Conservation (phyloP, 2,113 vertebrate genomes). For the Silurus asotus region DNA sequence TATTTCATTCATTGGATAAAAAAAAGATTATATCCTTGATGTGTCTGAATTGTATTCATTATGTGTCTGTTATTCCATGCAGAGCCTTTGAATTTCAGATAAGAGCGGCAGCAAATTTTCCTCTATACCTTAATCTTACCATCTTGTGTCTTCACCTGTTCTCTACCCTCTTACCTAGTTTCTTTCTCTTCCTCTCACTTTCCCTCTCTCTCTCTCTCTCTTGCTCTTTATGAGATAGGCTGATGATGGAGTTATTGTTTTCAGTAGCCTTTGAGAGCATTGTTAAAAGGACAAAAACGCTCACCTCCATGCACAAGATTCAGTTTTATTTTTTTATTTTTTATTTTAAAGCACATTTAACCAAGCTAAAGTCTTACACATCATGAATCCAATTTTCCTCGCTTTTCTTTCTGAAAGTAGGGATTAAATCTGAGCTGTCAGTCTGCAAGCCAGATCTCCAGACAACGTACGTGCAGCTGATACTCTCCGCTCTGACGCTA, state of each 20-base stretch:
- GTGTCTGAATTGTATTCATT: constrained; percentile 58
- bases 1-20: constrained; percentile 62
- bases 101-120: constrained; percentile 72
- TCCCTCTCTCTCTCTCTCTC: constrained; percentile 25
- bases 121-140: constrained; percentile 69
- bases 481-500: constrained; percentile 65
- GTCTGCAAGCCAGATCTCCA: constrained; percentile 63
- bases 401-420: constrained; percentile 67
- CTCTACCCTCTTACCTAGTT: constrained; percentile 44
- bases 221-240: constrained; percentile 58
- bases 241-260: constrained; percentile 73
- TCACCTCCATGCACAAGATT: constrained; percentile 67
- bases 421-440: constrained; percentile 78
- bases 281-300: constrained; percentile 66
- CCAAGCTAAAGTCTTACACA: constrained; percentile 71
- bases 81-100: constrained; percentile 69
- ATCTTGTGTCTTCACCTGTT: constrained; percentile 60
- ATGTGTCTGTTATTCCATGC: constrained; percentile 61
- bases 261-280: constrained; percentile 61
- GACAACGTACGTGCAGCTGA: constrained; percentile 62
- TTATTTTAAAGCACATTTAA: constrained; percentile 63
- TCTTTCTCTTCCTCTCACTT: constrained; percentile 20
- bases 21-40: constrained; percentile 63
- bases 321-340: constrained; percentile 55
- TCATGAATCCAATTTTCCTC: constrained; percentile 74